Evolutionary conservation across 2,888 invertebrate species (phyloP).

Genomic region (Pammene aurita): DNA sequence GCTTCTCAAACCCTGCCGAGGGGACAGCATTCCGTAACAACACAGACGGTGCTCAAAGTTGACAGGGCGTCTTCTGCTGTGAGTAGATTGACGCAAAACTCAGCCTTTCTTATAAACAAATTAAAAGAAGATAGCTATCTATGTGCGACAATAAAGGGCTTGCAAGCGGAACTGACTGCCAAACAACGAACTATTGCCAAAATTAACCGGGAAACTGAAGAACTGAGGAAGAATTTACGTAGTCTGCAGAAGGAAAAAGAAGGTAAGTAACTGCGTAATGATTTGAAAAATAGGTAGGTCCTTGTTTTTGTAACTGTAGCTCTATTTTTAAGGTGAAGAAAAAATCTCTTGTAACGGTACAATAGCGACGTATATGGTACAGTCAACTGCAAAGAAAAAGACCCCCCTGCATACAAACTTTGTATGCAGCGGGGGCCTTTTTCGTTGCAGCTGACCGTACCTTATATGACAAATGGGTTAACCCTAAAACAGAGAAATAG

Average conservation of each 20-base stretch:
- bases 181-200: conserved; percentile 89
- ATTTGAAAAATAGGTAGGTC: neutral
- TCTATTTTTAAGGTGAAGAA: too few relatives aligned
- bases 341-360: too few relatives aligned
- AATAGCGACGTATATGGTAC: too few relatives aligned
- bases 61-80: conserved; percentile 76
- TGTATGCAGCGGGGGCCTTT: too few relatives aligned
- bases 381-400: too few relatives aligned
- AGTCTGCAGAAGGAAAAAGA: conserved; percentile 90
- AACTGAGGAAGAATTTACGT: conserved; percentile 88
- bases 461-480: too few relatives aligned
- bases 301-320: too few relatives aligned
- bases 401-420: too few relatives aligned
- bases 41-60: conserved; percentile 69
- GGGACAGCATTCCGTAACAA: conserved; percentile 56
- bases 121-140: conserved; percentile 89
- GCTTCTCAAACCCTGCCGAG: conserved; percentile 79
- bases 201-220: conserved; percentile 89
- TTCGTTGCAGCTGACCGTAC: too few relatives aligned
- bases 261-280: conserved; percentile 59
- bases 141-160: conserved; percentile 89
- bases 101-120: conserved; percentile 75
- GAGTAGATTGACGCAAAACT: conserved; percentile 81
- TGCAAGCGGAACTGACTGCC: conserved; percentile 88
- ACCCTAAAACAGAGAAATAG: too few relatives aligned